Base-by-base conservation (phyloP, 2,797 vertebrate genomes). In the Alfaro cultratus region DNA sequence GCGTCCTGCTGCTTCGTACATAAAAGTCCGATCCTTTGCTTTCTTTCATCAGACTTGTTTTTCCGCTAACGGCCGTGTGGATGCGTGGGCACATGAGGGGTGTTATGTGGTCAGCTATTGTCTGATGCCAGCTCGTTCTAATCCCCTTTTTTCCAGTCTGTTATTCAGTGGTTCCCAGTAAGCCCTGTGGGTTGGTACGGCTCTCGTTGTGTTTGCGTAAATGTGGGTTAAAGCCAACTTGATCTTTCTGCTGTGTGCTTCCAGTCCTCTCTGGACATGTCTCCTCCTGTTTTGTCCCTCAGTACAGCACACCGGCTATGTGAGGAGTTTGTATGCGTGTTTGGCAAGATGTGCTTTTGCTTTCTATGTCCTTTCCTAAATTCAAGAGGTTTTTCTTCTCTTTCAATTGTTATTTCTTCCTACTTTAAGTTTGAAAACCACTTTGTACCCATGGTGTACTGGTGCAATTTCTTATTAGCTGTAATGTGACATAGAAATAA, bases 91-190 rank as follows among this genome's bases (percentile, higher is more conserved):
- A 18, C 47, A 43, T 79, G 80, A 74, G 49, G 71, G 41, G n/a
- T 36, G 9, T 75, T 64, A 13, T 51, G 21, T 74, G 76, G 74
- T 86, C 67, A 73, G 57, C 77, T 82, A 89, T 92, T 94, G 91
- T 93, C 82, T 80, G 60, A 73, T 21, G 80, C 73, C 84, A 79
- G 73, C 67, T 72, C 73, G 77, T 53, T 89, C 79, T 92, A 91
- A 94, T 94, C 93, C 93, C 77, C 73, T 88, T 85, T 90, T 87
- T 91, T 93, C 91, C 91, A 91, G 83, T 92, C 87, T 87, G 86
- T 90, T 85, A 88, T 83, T 91, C 90, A 84, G 78, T 88, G 81
- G 77, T 92, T 88, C 82, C 76, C 85, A 87, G 78, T 89, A 89
- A 91, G 83, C 91, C 83, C 70, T 39, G 77, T 75, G 82, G 84